Percentiles rank a stretch among this genome's conserved stretches.
These are phyloP conservation scores for Euzophera pinguis DNA, from an alignment of 2,888 invertebrate genomes.

Conservation along the genomic window DNA sequence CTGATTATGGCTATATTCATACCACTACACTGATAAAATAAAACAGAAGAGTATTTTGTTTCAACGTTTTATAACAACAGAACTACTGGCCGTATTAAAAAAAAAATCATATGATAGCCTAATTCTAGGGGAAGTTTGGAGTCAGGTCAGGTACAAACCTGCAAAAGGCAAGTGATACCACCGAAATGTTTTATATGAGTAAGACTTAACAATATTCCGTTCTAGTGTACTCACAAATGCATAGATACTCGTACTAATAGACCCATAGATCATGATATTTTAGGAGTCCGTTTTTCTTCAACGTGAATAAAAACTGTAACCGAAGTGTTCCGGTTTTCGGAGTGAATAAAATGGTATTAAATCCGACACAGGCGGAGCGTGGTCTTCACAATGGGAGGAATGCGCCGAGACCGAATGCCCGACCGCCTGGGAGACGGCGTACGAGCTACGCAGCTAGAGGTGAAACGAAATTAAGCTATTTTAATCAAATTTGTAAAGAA, in stretches of 20 bases:
- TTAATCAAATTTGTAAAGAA: neutral
- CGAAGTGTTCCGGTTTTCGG: constrained; percentile 38
- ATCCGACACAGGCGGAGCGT: constrained; percentile 45
- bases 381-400: constrained; percentile 54
- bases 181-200: no score
- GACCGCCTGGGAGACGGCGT: constrained; percentile 36
- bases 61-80: no score
- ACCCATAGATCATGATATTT: constrained; percentile 38
- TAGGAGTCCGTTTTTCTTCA: constrained; percentile 24
- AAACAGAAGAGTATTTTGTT: no score
- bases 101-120: no score
- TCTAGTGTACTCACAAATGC: neutral
- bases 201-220: neutral
- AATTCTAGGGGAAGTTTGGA: no score
- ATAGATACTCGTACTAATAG: constrained; percentile 12
- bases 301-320: constrained; percentile 36
- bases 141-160: no score
- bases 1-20: no score
- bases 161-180: no score
- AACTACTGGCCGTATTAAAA: no score
- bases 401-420: constrained; percentile 43
- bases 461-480: neutral
- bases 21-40: no score
- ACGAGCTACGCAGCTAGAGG: neutral
- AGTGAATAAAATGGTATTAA: constrained; percentile 41